Evolutionary conservation across 2,797 vertebrate species (phyloP).

Genomic region (Tokudaia tokunoshimensis): DNA sequence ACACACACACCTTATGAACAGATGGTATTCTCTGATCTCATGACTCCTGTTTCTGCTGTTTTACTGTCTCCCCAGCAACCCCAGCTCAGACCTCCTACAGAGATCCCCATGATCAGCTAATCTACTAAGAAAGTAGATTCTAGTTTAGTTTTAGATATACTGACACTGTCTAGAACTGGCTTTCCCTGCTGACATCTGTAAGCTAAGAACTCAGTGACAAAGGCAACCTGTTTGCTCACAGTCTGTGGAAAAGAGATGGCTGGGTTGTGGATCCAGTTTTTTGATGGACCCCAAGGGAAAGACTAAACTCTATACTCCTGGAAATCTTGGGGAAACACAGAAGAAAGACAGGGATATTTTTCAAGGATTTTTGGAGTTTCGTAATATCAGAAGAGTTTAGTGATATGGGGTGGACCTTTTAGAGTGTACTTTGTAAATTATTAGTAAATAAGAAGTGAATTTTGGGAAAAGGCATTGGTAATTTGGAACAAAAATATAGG

Average conservation of each 20-base stretch:
- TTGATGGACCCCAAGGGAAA: not conserved
- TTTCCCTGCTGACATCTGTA: not conserved
- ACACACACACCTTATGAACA: slow-evolving; percentile 59
- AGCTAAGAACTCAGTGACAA: not conserved
- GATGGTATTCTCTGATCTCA: not conserved
- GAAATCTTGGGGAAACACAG: not conserved
- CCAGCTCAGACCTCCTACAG: not conserved
- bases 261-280: not conserved
- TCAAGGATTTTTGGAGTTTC: not conserved
- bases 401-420: not conserved
- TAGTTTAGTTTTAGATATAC: not conserved
- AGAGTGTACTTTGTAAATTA: not conserved
- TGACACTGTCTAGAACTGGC: not conserved
- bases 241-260: not conserved
- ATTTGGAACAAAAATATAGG: not conserved
- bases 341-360: not conserved
- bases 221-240: not conserved
- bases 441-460: not conserved
- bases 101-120: slow-evolving; percentile 22
- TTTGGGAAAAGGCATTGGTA: not conserved
- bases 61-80: not conserved
- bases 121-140: not conserved
- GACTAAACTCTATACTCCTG: not conserved
- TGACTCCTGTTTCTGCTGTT: not conserved
- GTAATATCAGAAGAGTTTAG: not conserved